Percentiles rank a stretch among this genome's conserved stretches.
phyloP scores from a whole-genome alignment of 1,140 invertebrate species.

The Drosophila bifasciata region DNA sequence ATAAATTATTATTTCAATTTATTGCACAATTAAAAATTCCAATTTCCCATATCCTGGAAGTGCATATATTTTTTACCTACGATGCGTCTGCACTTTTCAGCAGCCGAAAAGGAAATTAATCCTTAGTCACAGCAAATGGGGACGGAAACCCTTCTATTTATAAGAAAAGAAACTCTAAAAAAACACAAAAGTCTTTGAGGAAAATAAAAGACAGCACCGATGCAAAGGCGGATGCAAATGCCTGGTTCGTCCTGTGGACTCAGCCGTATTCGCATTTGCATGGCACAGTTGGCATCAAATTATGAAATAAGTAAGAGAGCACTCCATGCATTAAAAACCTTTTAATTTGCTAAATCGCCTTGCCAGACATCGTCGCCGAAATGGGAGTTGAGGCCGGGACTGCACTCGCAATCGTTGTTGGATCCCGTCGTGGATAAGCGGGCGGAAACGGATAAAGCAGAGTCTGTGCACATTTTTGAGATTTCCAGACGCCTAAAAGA shows the following conservation, averaged over 20 bases:
- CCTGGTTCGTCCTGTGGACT: constrained; percentile 24
- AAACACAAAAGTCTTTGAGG: constrained; percentile 32
- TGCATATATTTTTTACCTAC: constrained; percentile 45
- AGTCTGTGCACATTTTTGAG: constrained; percentile 76
- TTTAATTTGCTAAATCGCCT: constrained; percentile 84
- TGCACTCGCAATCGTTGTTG: constrained; percentile 17
- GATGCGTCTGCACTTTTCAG: neutral
- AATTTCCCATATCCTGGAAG: constrained; percentile 63
- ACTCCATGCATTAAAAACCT: constrained; percentile 84
- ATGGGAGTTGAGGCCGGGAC: constrained; percentile 21
- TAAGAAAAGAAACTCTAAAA: constrained; percentile 20
- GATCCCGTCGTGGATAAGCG: constrained; percentile 40
- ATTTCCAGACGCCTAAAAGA: constrained; percentile 76
- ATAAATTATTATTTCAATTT: constrained; percentile 51
- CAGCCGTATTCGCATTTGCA: constrained; percentile 37
- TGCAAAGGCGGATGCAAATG: neutral
- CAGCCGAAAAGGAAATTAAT: constrained; percentile 36
- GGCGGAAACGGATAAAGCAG: constrained; percentile 66
- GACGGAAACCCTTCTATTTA: constrained; percentile 21
- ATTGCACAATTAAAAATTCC: constrained; percentile 63
- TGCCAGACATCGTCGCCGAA: constrained; percentile 68
- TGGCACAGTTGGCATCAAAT: constrained; percentile 67
- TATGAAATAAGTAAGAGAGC: constrained; percentile 81
- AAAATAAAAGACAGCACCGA: constrained; percentile 42
- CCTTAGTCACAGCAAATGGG: constrained; percentile 11